Conservation (phyloP, 2,797 vertebrate species). For the Ciconia nigra region DNA sequence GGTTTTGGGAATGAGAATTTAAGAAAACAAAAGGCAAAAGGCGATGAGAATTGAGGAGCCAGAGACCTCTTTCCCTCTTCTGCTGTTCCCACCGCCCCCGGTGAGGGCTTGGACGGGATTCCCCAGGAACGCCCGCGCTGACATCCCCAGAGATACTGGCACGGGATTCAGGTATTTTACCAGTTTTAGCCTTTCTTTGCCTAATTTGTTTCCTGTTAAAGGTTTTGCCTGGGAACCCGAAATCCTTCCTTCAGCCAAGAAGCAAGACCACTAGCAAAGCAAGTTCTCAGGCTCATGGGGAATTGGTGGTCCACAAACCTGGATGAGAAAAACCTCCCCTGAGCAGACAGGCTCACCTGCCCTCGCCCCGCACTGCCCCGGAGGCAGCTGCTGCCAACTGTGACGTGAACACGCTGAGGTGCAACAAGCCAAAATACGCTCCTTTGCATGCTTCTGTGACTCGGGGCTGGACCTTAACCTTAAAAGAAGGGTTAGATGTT, state of each 20-base stretch:
- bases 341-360: not conserved
- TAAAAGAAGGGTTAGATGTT: not conserved
- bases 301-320: not conserved
- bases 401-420: fast-evolving
- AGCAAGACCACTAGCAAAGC: not conserved
- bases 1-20: not conserved
- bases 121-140: not conserved
- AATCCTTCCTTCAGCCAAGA: not conserved
- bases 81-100: not conserved
- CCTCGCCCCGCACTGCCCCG: fast-evolving
- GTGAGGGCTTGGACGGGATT: not conserved
- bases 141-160: not conserved
- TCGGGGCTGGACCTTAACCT: not conserved
- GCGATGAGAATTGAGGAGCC: not conserved
- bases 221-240: not conserved
- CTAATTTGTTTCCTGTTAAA: not conserved
- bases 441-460: not conserved
- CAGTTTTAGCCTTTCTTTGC: not conserved
- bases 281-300: not conserved
- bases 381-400: not conserved
- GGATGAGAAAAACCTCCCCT: not conserved
- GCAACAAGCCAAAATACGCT: not conserved
- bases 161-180: not conserved
- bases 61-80: not conserved
- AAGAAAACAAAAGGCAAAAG: not conserved